phyloP scores from a whole-genome alignment of 2,888 invertebrate species.

The Dendrolimus houi region DNA sequence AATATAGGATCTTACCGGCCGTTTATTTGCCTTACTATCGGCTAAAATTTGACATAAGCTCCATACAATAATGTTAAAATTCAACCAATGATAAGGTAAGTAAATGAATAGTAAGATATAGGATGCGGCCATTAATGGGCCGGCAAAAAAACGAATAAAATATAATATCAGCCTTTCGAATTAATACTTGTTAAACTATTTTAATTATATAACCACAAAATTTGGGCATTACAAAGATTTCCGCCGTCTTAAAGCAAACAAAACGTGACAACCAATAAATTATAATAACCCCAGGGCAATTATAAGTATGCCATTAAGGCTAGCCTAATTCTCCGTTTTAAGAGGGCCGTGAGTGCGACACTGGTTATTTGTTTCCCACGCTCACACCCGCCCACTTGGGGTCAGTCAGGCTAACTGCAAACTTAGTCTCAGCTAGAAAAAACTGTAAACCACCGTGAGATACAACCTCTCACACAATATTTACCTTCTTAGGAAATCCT shows the following conservation, averaged over 20 bases:
- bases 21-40: too few relatives aligned
- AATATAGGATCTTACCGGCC: too few relatives aligned
- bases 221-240: too few relatives aligned
- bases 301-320: conserved; percentile 32
- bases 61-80: too few relatives aligned
- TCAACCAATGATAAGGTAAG: too few relatives aligned
- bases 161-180: too few relatives aligned
- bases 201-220: too few relatives aligned
- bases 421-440: conserved; percentile 23
- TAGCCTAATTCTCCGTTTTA: conserved; percentile 32
- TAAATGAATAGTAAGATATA: too few relatives aligned
- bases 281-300: conserved; percentile 36
- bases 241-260: neutral
- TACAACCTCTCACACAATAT: neutral
- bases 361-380: conserved; percentile 67
- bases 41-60: too few relatives aligned
- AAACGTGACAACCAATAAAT: conserved; percentile 22
- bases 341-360: conserved; percentile 47
- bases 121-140: too few relatives aligned
- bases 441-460: conserved; percentile 21
- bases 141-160: too few relatives aligned
- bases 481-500: neutral
- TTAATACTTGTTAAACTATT: too few relatives aligned
- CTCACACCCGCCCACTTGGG: conserved; percentile 62
- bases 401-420: conserved; percentile 28